Evolutionary conservation across 2,113 vertebrate genomes (phyloP).

Genomic region (Gambusia holbrooki): DNA sequence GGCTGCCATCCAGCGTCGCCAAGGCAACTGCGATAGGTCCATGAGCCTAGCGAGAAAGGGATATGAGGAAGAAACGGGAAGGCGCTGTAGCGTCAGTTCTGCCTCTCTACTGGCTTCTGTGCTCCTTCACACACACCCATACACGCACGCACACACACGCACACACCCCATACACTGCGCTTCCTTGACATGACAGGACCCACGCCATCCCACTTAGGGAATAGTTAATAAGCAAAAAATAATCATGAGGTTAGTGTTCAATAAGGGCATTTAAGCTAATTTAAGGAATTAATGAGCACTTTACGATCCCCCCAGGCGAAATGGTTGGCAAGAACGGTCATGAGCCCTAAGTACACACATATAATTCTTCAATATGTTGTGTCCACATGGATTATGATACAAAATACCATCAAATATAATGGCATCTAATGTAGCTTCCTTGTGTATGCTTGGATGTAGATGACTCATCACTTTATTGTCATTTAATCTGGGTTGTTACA

Average conservation of each 20-base stretch:
- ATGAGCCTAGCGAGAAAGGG: slow-evolving; percentile 57
- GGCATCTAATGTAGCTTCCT: slow-evolving; percentile 32
- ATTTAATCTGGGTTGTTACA: neutral
- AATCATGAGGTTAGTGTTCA: slow-evolving; percentile 71
- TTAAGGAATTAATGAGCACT: slow-evolving; percentile 77
- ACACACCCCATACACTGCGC: slow-evolving; percentile 9
- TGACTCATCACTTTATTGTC: neutral
- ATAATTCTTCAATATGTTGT: slow-evolving; percentile 62
- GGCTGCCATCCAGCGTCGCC: slow-evolving; percentile 83
- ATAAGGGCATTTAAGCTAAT: slow-evolving; percentile 77
- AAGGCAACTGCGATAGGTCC: slow-evolving; percentile 83
- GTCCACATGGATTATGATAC: slow-evolving; percentile 69
- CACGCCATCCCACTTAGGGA: slow-evolving; percentile 63
- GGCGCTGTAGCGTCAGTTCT: slow-evolving; percentile 72
- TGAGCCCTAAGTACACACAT: slow-evolving; percentile 63
- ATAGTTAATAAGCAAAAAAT: slow-evolving; percentile 79
- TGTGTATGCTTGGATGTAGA: slow-evolving; percentile 25
- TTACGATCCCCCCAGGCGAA: slow-evolving; percentile 65
- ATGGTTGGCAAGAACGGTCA: slow-evolving; percentile 38
- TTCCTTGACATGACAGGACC: slow-evolving; percentile 69
- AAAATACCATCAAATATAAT: slow-evolving; percentile 48
- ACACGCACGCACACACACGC: slow-evolving; percentile 25
- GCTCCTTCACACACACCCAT: slow-evolving; percentile 19
- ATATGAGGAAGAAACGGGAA: slow-evolving; percentile 40
- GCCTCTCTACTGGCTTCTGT: slow-evolving; percentile 59